Percentiles rank a stretch among this genome's conserved stretches.
phyloP scores from a whole-genome alignment of 2,113 vertebrate genomes.

The Laticauda colubrina region DNA sequence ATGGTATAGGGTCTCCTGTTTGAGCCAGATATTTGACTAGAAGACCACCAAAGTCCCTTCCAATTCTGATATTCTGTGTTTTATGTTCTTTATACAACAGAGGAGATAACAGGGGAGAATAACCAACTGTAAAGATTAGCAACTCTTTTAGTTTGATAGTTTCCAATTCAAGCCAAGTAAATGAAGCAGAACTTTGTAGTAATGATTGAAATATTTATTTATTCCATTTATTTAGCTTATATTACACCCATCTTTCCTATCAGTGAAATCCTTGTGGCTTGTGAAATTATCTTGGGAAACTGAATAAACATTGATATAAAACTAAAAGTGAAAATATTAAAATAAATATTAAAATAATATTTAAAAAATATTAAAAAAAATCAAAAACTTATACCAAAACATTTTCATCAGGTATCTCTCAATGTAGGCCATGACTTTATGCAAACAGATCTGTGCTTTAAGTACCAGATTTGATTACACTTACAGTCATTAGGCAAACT shows the following conservation, averaged over 20 bases:
- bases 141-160: conserved; percentile 12
- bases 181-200: neutral
- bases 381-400: neutral
- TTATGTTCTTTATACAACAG: conserved; percentile 19
- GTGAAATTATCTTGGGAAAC: neutral
- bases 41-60: neutral
- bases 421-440: neutral
- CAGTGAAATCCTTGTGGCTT: neutral
- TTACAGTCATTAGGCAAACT: neutral
- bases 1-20: neutral
- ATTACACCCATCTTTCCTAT: neutral
- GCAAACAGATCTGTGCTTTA: neutral
- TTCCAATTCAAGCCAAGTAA: neutral
- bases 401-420: neutral
- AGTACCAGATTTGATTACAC: neutral
- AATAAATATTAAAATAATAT: neutral
- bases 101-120: neutral
- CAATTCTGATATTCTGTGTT: neutral
- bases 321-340: neutral
- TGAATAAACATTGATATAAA: neutral
- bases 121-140: conserved; percentile 11
- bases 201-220: neutral
- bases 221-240: neutral
- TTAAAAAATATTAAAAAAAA: neutral
- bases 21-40: neutral